phyloP scores from a whole-genome alignment of 2,797 vertebrate species.

The Lepilemur ruficaudatus region DNA sequence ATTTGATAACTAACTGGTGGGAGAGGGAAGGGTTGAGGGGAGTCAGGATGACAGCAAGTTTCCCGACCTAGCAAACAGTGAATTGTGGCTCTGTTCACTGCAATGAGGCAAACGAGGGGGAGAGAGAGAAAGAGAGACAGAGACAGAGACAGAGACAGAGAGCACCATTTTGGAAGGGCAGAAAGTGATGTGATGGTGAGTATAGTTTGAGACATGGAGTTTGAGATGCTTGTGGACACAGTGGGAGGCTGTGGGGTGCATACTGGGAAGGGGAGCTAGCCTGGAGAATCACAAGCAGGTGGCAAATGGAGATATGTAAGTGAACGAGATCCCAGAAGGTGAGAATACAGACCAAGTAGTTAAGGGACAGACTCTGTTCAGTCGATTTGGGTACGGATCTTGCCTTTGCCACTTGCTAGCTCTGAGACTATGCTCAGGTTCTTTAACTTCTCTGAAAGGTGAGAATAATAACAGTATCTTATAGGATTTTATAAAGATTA shows the following conservation, averaged over 20 bases:
- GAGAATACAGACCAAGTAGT: not conserved
- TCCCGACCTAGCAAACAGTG: not conserved
- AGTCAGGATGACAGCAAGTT: not conserved
- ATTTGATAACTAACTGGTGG: not conserved
- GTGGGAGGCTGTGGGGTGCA: not conserved
- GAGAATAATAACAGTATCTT: not conserved
- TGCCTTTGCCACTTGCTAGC: not conserved
- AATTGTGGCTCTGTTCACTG: not conserved
- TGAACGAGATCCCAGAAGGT: not conserved
- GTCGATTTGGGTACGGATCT: not conserved
- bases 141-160: not conserved
- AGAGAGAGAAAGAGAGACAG: not conserved
- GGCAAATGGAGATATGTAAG: not conserved
- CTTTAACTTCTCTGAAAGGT: not conserved
- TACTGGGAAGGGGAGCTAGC: not conserved
- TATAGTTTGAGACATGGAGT: not conserved
- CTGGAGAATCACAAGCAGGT: not conserved
- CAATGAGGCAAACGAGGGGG: not conserved
- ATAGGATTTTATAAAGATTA: not conserved
- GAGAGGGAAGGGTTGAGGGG: not conserved
- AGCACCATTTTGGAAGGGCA: not conserved
- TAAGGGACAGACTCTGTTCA: not conserved
- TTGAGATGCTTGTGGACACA: not conserved
- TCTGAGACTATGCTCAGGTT: not conserved
- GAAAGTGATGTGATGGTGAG: not conserved